Evolutionary conservation across 2,888 invertebrate genomes (phyloP).

Genomic region (Griposia aprilina): DNA sequence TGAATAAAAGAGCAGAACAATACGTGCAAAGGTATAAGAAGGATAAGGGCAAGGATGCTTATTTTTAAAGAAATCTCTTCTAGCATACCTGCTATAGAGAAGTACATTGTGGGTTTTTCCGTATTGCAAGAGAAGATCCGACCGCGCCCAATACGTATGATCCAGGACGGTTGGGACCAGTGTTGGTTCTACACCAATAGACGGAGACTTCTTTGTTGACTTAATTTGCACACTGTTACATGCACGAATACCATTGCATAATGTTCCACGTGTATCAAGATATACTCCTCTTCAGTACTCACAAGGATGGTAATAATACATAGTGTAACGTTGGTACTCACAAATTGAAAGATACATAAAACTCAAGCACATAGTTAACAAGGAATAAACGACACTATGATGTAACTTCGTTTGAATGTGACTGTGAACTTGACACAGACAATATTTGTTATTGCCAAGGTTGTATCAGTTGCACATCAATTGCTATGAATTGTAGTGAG

Average conservation of each 20-base stretch:
- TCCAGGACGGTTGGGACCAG: background rate
- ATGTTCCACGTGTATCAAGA: background rate
- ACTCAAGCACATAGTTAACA: conserved; percentile 15
- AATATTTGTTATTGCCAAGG: conserved; percentile 50
- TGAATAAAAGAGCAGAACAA: background rate
- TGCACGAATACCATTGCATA: background rate
- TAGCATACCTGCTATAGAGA: background rate
- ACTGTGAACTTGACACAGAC: conserved; percentile 48
- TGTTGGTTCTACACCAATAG: background rate
- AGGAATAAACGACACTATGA: conserved; percentile 33
- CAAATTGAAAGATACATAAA: conserved; percentile 40
- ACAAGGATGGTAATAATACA: no score
- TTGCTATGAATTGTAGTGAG: conserved; percentile 12
- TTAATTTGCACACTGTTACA: background rate
- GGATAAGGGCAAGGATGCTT: no score
- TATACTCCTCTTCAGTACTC: background rate
- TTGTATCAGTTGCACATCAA: conserved; percentile 33
- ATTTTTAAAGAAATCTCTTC: background rate
- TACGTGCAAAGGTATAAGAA: background rate
- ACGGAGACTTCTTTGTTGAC: background rate
- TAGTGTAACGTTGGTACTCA: background rate
- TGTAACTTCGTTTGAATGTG: conserved; percentile 41
- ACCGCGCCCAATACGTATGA: background rate
- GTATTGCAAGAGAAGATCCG: background rate
- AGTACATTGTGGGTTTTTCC: background rate